Evolutionary conservation across 2,113 vertebrate genomes (phyloP).

Genomic region (Gambusia affinis): DNA sequence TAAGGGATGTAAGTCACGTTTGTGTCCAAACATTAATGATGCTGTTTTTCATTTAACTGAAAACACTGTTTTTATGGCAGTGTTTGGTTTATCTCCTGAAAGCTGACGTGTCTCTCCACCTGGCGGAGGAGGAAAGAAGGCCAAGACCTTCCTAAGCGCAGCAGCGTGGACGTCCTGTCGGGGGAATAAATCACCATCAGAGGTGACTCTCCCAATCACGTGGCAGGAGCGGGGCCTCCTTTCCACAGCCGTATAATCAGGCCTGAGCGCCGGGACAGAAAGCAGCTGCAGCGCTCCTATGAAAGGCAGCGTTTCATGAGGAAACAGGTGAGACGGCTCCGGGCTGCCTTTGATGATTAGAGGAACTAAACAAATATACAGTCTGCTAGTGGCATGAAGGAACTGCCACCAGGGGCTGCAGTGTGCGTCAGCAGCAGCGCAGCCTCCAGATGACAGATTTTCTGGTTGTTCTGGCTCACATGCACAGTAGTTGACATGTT

Average conservation of each 20-base stretch:
- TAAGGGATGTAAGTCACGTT: background rate
- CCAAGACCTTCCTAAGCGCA: constrained; percentile 13
- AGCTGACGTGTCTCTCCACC: background rate
- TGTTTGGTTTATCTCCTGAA: background rate
- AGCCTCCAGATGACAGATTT: background rate
- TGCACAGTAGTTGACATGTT: constrained; percentile 49
- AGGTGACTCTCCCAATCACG: constrained; percentile 35
- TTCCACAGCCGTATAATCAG: constrained; percentile 61
- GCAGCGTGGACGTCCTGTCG: background rate
- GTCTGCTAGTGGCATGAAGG: background rate
- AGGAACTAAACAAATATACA: constrained; percentile 12
- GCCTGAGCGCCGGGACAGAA: constrained; percentile 38
- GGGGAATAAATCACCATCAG: constrained; percentile 64
- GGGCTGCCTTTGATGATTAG: constrained; percentile 34
- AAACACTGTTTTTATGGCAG: background rate
- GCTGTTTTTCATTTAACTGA: too few relatives aligned
- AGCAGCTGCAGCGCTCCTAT: constrained; percentile 62
- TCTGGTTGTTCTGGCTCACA: constrained; percentile 15
- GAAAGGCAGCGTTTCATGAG: constrained; percentile 63
- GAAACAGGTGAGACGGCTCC: constrained; percentile 74
- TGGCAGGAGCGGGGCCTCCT: constrained; percentile 21
- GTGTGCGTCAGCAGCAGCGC: background rate
- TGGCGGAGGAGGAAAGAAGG: background rate
- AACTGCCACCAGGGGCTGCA: background rate
- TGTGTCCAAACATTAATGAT: background rate